Percentiles rank a stretch among this genome's conserved stretches.
Evolutionary conservation across 2,888 invertebrate genomes (phyloP).

Genomic region (Meiosimyza decipiens): DNA sequence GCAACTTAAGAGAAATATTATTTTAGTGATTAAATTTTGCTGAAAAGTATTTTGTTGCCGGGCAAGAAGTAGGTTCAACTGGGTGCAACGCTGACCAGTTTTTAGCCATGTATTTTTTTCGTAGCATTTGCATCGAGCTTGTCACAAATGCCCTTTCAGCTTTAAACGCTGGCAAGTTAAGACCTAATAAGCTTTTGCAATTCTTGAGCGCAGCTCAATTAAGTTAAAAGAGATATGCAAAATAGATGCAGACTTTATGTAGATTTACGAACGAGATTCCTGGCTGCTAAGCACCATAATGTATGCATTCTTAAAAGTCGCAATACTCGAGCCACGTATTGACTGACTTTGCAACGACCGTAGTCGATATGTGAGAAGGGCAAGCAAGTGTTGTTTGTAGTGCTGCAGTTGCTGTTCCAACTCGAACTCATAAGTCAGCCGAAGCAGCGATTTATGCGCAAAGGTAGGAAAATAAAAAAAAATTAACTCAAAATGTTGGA

Average conservation of each 20-base stretch:
- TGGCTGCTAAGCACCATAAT: not conserved
- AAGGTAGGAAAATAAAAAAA: not conserved
- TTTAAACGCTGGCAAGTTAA: not conserved
- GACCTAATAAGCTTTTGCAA: constrained; percentile 1
- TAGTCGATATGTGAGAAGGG: not conserved
- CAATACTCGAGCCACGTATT: not conserved
- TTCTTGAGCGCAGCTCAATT: not conserved
- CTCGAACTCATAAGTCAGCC: constrained; percentile 14
- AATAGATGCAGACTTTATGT: constrained; percentile 35
- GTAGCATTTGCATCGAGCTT: constrained; percentile 13
- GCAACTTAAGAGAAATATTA: too few species aligned
- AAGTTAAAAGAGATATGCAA: constrained; percentile 26
- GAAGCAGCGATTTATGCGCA: constrained; percentile 7
- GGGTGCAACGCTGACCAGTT: constrained; percentile 8
- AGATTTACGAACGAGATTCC: constrained; percentile 15
- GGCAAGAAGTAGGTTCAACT: constrained; percentile 8
- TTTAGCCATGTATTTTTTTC: not conserved
- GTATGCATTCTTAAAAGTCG: not conserved
- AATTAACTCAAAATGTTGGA: too few species aligned
- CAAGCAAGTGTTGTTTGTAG: constrained; percentile 9
- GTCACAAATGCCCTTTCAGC: constrained; percentile 24
- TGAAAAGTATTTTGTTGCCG: too few species aligned
- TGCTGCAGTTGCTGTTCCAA: not conserved
- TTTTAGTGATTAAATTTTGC: too few species aligned
- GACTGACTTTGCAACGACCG: not conserved